These are phyloP conservation scores for Drosophila nannoptera DNA, from an alignment of 1,140 invertebrate genomes.

Conservation along the genomic window DNA sequence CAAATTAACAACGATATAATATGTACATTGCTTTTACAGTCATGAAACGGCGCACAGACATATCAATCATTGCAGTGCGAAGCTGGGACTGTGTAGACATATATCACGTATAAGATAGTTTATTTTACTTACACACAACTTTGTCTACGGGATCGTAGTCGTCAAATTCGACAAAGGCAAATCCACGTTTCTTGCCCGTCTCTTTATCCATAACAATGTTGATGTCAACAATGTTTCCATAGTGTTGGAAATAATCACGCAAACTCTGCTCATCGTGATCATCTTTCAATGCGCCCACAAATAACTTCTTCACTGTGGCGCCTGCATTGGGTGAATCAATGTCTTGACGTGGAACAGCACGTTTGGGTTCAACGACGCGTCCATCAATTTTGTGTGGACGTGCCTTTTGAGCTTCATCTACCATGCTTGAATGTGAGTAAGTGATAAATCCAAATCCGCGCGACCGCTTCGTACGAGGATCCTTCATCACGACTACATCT, in stretches of 20 bases:
- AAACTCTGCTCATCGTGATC: constrained; percentile 94
- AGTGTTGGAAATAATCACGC: constrained; percentile 90
- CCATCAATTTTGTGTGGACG: constrained; percentile 86
- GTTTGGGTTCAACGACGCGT: constrained; percentile 96
- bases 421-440: constrained; percentile 94
- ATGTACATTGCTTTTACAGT: constrained; percentile 67
- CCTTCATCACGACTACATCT: constrained; percentile 99
- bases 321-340: constrained; percentile 94
- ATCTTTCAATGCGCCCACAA: constrained; percentile 94
- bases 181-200: constrained; percentile 94
- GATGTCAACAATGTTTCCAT: constrained; percentile 90
- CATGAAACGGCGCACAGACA: constrained; percentile 73
- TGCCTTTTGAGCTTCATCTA: constrained; percentile 95
- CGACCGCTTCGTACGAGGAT: constrained; percentile 94
- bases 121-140: constrained; percentile 86
- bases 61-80: constrained; percentile 68
- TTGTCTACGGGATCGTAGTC: constrained; percentile 98
- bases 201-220: constrained; percentile 95
- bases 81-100: constrained; percentile 67
- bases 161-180: constrained; percentile 97
- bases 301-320: constrained; percentile 96
- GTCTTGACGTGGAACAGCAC: constrained; percentile 96
- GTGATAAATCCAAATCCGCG: constrained; percentile 99
- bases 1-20: constrained; percentile 73
- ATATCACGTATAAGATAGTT: not conserved